phyloP scores from a whole-genome alignment of 53 echinoderm and acorn worm species.

The Crossaster papposus region DNA sequence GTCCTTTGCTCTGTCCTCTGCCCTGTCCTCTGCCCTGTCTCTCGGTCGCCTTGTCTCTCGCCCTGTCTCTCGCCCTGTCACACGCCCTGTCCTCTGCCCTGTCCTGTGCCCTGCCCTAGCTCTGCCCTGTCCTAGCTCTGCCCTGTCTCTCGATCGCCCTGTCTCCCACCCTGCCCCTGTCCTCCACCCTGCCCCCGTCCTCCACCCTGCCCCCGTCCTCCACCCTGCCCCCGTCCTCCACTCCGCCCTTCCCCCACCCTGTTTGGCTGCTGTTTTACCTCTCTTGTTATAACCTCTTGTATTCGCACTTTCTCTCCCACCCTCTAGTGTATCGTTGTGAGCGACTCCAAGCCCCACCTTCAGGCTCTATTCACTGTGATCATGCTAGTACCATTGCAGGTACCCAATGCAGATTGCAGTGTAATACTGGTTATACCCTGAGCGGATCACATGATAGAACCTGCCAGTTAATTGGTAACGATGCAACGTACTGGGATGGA shows the following conservation, averaged over 20 bases:
- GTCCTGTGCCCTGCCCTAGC: too few species aligned
- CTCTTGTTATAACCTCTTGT: not conserved
- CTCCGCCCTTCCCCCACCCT: not conserved
- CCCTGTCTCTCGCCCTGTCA: too few species aligned
- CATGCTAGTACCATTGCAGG: conserved; percentile 60
- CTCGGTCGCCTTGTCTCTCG: too few species aligned
- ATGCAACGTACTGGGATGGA: conserved; percentile 58
- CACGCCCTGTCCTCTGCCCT: too few species aligned
- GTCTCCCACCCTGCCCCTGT: too few species aligned
- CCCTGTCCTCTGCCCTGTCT: too few species aligned
- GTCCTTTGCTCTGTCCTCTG: too few species aligned
- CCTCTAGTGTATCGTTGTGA: conserved; percentile 71
- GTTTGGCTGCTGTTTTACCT: not conserved
- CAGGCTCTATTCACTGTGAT: conserved; percentile 55
- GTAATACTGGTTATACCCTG: conserved; percentile 70
- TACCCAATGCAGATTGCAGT: conserved; percentile 50
- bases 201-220: too few species aligned
- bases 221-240: too few species aligned
- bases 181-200: too few species aligned
- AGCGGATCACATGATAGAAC: conserved; percentile 54
- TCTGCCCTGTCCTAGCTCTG: too few species aligned
- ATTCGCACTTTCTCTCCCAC: not conserved
- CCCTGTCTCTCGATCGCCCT: too few species aligned
- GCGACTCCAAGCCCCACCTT: conserved; percentile 43
- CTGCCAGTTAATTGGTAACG: conserved; percentile 56